These are phyloP conservation scores for Paralichthys olivaceus DNA, from an alignment of 2,113 vertebrate genomes.

Conservation along the genomic window DNA sequence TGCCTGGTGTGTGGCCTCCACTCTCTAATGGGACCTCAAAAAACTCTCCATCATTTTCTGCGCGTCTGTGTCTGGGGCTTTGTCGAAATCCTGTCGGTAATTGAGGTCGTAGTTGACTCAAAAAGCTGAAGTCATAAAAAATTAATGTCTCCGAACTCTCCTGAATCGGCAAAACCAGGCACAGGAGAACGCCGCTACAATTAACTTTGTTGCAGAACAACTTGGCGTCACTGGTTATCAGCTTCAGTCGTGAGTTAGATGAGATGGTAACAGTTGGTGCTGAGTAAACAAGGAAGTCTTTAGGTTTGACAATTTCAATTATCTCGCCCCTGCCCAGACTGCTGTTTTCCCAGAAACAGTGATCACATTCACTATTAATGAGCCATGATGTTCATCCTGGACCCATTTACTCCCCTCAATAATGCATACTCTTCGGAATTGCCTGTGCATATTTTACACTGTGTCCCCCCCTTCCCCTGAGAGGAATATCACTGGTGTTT, in stretches of 20 bases:
- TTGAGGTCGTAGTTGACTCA: slow-evolving; percentile 36
- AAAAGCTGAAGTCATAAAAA: slow-evolving; percentile 49
- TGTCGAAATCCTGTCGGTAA: slow-evolving; percentile 48
- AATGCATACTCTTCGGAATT: slow-evolving; percentile 78
- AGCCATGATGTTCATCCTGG: slow-evolving; percentile 75
- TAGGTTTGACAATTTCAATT: slow-evolving; percentile 74
- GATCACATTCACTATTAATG: slow-evolving; percentile 83
- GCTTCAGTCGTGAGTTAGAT: slow-evolving; percentile 30
- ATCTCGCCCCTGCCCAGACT: slow-evolving; percentile 52
- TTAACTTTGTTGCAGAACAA: too few relatives aligned
- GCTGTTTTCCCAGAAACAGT: slow-evolving; percentile 78
- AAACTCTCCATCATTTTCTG: slow-evolving; percentile 23
- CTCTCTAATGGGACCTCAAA: slow-evolving; percentile 35
- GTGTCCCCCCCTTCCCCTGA: slow-evolving; percentile 27
- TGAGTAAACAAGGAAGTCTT: slow-evolving; percentile 73
- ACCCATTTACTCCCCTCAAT: slow-evolving; percentile 82
- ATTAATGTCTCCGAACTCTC: slow-evolving; percentile 17
- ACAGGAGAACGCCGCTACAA: not conserved
- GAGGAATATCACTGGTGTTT: slow-evolving; percentile 33
- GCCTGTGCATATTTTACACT: slow-evolving; percentile 68
- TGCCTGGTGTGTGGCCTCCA: not conserved
- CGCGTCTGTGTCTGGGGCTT: slow-evolving; percentile 9
- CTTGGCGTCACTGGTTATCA: slow-evolving; percentile 29
- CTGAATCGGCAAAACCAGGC: not conserved
- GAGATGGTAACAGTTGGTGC: slow-evolving; percentile 57